A percentile compares a stretch with the other conserved stretches of the same genome.
Conservation (phyloP, 2,888 invertebrate genomes). For the Ectemnius continuus region DNA sequence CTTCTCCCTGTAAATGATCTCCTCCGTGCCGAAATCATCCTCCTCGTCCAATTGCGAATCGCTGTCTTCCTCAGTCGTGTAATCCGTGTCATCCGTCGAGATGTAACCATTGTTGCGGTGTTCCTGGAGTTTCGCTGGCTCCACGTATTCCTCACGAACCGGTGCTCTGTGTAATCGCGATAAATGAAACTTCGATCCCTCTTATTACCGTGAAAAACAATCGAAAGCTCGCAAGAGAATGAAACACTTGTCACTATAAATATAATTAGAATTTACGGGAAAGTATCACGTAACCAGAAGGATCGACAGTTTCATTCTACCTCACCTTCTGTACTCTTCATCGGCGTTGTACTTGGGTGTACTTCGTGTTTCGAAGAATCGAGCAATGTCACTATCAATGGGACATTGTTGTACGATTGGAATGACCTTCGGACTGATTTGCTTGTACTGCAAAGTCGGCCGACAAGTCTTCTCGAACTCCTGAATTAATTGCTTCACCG, state of each 20-base stretch:
- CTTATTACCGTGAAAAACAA: neutral
- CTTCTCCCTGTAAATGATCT: conserved; percentile 46
- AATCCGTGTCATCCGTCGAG: conserved; percentile 62
- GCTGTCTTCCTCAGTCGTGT: conserved; percentile 56
- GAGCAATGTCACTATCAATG: conserved; percentile 70
- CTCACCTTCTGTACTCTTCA: conserved; percentile 52
- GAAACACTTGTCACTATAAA: conserved; percentile 12
- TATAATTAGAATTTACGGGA: neutral
- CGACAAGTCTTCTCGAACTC: conserved; percentile 83
- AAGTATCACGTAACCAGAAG: neutral
- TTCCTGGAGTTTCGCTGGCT: conserved; percentile 30
- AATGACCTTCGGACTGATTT: conserved; percentile 73
- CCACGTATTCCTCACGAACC: conserved; percentile 51
- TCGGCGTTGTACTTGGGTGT: conserved; percentile 58
- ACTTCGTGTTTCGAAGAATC: conserved; percentile 70
- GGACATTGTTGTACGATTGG: conserved; percentile 67
- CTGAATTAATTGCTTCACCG: conserved; percentile 80
- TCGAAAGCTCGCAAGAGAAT: too few species aligned
- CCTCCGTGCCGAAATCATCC: conserved; percentile 53
- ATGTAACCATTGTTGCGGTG: conserved; percentile 52
- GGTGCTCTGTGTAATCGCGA: conserved; percentile 33
- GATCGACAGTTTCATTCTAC: conserved; percentile 11
- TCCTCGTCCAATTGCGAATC: conserved; percentile 60
- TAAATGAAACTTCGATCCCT: conserved; percentile 15
- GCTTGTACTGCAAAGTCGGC: conserved; percentile 80